phyloP scores from a whole-genome alignment of 2,113 vertebrate species.

The Psilopsiagon aymara region DNA sequence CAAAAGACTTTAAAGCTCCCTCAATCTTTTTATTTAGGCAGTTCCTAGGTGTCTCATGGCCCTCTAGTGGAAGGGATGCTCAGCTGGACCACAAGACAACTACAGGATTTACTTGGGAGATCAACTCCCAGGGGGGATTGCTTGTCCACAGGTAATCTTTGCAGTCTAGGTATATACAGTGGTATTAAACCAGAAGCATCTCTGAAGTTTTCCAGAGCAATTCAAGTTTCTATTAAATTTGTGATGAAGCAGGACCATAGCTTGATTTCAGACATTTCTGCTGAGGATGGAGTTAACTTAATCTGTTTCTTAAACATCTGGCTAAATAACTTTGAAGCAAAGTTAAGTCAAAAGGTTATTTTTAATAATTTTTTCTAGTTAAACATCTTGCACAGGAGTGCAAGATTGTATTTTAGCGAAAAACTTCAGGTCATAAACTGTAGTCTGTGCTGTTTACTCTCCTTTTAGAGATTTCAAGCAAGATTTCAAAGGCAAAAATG shows the following conservation, averaged over 20 bases:
- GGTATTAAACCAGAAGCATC: conserved; percentile 28
- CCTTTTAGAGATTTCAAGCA: not conserved
- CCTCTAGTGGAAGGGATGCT: conserved; percentile 79
- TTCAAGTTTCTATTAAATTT: not conserved
- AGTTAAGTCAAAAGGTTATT: not conserved
- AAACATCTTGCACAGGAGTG: not conserved
- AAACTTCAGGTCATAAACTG: not conserved
- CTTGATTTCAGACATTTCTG: not conserved
- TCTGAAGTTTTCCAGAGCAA: conserved; percentile 31
- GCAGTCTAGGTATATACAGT: conserved; percentile 69
- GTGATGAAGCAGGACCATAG: not conserved
- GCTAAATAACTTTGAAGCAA: not conserved
- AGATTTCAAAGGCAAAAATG: conserved; percentile 31
- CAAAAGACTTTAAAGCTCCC: conserved; percentile 73
- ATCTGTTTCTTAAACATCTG: not conserved
- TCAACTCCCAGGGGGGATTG: conserved; percentile 72
- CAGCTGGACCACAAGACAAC: conserved; percentile 75
- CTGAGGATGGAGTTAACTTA: not conserved
- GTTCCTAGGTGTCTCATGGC: conserved; percentile 75
- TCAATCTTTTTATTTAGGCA: conserved; percentile 78
- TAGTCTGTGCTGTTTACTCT: not conserved
- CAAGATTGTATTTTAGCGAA: not conserved
- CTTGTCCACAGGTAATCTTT: conserved; percentile 78
- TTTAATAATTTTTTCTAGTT: not conserved
- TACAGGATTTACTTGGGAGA: conserved; percentile 76